Base-by-base conservation (phyloP, 2,888 invertebrate genomes). In the Linyphia triangularis region DNA sequence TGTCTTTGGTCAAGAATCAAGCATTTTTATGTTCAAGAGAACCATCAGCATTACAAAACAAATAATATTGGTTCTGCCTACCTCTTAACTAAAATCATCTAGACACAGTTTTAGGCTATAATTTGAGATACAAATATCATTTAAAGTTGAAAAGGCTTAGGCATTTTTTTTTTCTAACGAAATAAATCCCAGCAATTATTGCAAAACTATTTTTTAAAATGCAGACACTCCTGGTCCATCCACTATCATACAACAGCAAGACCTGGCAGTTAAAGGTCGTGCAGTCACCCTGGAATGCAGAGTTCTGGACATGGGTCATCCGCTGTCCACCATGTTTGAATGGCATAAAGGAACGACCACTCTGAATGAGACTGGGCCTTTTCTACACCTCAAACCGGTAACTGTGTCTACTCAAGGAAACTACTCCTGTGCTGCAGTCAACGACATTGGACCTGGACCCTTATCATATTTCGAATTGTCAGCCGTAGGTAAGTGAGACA, bases 391-490 rank as follows among this genome's bases (percentile, higher is more conserved):
- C 89, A 95, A 96, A 90, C 96, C 97, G 0, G 97, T 97, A 16
- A 96, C 96, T 13, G 93, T 98, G 90, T 96, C 96, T 92, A 96
- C 96, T 73, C 95, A 97, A 90, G 96, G 96, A 91, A 97, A 97
- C 94, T 98, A 97, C 93, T 96, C 97, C 0, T 98, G 98, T 92
- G 95, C 95, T 90, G 97, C 97, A 0, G 95, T 95, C 93, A 98
- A 97, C 93, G 95, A 96, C 13, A 97, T 97, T 0, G 98, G 98
- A 0, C 95, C 95, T 91, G 96, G 96, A 73, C 94, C 94, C 84
- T 94, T 95, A 69, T 95, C 95, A 26, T 95, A 94, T 43, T 94
- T 95, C 40, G n/a, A 30, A 28, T 72, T 91, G 26, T 85, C 90
- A 51, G 90, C 90, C 73, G 90, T 90, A 90, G 90, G 91, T 91